Percentiles rank a stretch among this genome's conserved stretches.
These are phyloP conservation scores for Peromyscus aztecus DNA, from an alignment of 2,797 vertebrate genomes.

Conservation along the genomic window DNA sequence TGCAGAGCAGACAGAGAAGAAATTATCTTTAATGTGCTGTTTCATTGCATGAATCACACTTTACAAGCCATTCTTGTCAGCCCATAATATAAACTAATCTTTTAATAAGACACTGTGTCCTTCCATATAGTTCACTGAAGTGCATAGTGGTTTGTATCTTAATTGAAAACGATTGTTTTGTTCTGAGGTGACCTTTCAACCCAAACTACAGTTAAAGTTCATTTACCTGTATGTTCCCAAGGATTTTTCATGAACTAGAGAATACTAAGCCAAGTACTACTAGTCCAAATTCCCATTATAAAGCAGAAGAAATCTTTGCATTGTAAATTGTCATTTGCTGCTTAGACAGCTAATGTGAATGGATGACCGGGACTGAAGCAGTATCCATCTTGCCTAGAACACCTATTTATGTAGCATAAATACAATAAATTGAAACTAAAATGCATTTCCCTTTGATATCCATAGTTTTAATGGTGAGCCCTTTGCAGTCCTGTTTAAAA, in stretches of 20 bases:
- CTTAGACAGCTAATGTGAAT: neutral
- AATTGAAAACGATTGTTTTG: slow-evolving; percentile 76
- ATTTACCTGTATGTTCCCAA: slow-evolving; percentile 49
- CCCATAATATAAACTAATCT: slow-evolving; percentile 80
- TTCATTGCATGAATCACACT: slow-evolving; percentile 80
- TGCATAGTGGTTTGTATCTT: slow-evolving; percentile 53
- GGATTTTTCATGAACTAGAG: slow-evolving; percentile 7
- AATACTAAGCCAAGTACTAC: slow-evolving; percentile 24
- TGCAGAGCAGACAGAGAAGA: slow-evolving; percentile 58
- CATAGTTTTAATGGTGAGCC: neutral
- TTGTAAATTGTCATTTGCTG: neutral
- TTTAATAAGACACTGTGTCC: slow-evolving; percentile 79
- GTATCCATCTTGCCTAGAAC: slow-evolving; percentile 6
- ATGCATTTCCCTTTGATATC: slow-evolving; percentile 8
- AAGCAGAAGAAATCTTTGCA: slow-evolving; percentile 33
- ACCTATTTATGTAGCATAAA: slow-evolving; percentile 1
- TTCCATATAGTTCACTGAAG: slow-evolving; percentile 67
- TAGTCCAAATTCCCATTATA: neutral
- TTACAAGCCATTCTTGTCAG: slow-evolving; percentile 79
- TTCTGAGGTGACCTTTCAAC: slow-evolving; percentile 75
- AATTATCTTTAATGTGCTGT: slow-evolving; percentile 73
- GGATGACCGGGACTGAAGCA: neutral
- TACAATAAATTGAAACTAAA: slow-evolving; percentile 35
- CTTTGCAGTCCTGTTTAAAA: slow-evolving; percentile 5
- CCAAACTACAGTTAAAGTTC: slow-evolving; percentile 3